Conservation (phyloP, 2,113 vertebrate species). For the Brachyhypopomus occidentalis region DNA sequence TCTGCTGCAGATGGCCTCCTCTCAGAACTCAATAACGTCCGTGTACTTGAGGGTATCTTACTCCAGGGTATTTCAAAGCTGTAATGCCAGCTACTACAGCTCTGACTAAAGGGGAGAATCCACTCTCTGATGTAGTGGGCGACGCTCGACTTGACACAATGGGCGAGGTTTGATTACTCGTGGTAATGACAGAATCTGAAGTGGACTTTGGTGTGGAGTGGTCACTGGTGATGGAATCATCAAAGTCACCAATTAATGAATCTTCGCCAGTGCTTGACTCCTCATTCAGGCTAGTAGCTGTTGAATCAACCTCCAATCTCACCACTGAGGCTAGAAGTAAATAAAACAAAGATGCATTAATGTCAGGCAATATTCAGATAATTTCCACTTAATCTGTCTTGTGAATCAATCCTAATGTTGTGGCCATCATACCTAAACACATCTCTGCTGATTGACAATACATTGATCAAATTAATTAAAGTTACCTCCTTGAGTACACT, state of each 20-base stretch:
- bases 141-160: constrained; percentile 14
- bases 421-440: no score
- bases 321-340: no score
- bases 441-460: no score
- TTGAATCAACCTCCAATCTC: no score
- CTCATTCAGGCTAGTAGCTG: no score
- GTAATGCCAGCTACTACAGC: constrained; percentile 32
- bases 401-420: no score
- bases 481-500: no score
- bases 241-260: constrained; percentile 28
- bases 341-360: no score
- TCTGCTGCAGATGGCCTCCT: constrained; percentile 30
- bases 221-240: constrained; percentile 4
- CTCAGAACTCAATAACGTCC: not conserved
- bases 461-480: no score
- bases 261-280: constrained; percentile 8
- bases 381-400: no score
- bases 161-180: constrained; percentile 11
- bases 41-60: constrained; percentile 30
- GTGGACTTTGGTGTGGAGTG: constrained; percentile 10
- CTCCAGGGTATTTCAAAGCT: constrained; percentile 24
- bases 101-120: constrained; percentile 17
- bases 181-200: not conserved
- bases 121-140: constrained; percentile 10
- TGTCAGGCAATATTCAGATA: no score